These are phyloP conservation scores for Therioaphis trifolii DNA, from an alignment of 2,888 invertebrate genomes.

Conservation along the genomic window DNA sequence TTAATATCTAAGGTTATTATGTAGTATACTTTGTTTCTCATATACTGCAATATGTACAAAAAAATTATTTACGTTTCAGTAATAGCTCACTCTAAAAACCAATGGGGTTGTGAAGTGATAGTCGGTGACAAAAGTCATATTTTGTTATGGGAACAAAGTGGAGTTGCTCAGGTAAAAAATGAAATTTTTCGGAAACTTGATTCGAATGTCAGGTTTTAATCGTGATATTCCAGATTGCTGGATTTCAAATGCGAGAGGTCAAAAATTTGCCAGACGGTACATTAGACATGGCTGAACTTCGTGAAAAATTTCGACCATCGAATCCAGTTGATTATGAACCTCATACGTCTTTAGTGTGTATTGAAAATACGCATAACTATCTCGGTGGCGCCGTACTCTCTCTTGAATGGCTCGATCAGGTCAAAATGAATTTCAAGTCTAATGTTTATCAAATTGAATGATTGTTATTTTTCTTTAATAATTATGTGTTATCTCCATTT, in stretches of 20 bases:
- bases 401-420: conserved; percentile 80
- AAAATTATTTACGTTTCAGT: conserved; percentile 71
- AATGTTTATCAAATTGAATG: neutral
- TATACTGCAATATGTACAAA: neutral
- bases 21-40: neutral
- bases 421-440: conserved; percentile 65
- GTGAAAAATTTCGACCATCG: conserved; percentile 75
- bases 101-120: conserved; percentile 84
- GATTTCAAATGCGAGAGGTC: conserved; percentile 80
- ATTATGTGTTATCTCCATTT: neutral
- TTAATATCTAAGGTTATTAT: no score
- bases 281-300: conserved; percentile 79
- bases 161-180: conserved; percentile 71
- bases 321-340: conserved; percentile 79
- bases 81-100: conserved; percentile 87
- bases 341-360: conserved; percentile 79
- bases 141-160: conserved; percentile 90
- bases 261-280: conserved; percentile 86
- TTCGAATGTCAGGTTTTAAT: neutral
- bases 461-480: neutral
- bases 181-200: no score
- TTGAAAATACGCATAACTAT: conserved; percentile 93
- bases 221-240: conserved; percentile 75
- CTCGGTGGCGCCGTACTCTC: conserved; percentile 89
- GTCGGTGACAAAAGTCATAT: conserved; percentile 87